Evolutionary conservation across 2,888 invertebrate genomes (phyloP).

Genomic region (Synergus laeviventris): DNA sequence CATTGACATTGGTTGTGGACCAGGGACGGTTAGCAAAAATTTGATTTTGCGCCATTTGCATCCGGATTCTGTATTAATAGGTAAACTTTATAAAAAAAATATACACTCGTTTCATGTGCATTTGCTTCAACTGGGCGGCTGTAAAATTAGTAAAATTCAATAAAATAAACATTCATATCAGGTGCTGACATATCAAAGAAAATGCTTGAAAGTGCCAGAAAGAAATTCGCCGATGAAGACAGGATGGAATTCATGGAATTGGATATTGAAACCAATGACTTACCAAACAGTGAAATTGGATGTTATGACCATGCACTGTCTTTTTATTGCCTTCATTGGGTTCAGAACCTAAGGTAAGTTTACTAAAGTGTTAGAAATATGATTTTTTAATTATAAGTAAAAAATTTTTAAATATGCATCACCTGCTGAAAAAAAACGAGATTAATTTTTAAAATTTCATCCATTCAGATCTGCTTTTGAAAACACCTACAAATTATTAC

Average conservation of each 20-base stretch:
- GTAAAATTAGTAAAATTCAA: too few relatives aligned
- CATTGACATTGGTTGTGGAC: constrained; percentile 86
- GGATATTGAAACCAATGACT: constrained; percentile 79
- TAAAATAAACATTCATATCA: constrained; percentile 57
- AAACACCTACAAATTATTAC: constrained; percentile 83
- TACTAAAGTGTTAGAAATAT: too few relatives aligned
- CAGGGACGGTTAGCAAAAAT: constrained; percentile 83
- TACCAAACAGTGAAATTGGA: constrained; percentile 77
- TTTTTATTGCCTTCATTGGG: constrained; percentile 89
- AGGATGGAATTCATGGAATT: constrained; percentile 75
- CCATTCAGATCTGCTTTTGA: constrained; percentile 79
- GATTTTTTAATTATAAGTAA: too few relatives aligned
- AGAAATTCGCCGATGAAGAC: constrained; percentile 78
- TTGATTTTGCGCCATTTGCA: constrained; percentile 82
- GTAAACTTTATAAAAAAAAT: constrained; percentile 56
- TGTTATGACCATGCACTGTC: constrained; percentile 85
- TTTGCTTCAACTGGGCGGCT: too few relatives aligned
- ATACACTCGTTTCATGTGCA: too few relatives aligned
- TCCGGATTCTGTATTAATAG: constrained; percentile 74
- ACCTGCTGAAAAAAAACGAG: too few relatives aligned
- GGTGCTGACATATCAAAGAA: constrained; percentile 84
- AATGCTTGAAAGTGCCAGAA: constrained; percentile 84
- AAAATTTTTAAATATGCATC: too few relatives aligned
- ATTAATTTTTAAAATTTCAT: background rate
- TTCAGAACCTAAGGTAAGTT: constrained; percentile 82